phyloP scores from a whole-genome alignment of 1,140 invertebrate species.

The Heliconius hewitsoni region DNA sequence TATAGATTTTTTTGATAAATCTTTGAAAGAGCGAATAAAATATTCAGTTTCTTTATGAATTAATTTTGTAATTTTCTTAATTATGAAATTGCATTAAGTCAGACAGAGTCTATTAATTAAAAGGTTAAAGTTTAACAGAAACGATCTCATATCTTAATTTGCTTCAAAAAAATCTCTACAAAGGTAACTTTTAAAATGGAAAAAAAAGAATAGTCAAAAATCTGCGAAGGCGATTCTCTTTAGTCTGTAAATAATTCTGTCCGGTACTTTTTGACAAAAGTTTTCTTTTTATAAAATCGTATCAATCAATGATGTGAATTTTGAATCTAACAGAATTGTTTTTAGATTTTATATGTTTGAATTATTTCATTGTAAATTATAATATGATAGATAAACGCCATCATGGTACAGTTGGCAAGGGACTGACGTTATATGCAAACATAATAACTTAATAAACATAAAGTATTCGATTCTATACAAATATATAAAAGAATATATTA shows the following conservation, averaged over 20 bases:
- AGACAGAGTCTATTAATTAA: neutral
- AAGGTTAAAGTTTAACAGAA: neutral
- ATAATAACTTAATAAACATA: too few relatives aligned
- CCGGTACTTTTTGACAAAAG: neutral
- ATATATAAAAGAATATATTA: too few relatives aligned
- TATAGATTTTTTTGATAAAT: too few relatives aligned
- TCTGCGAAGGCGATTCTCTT: neutral
- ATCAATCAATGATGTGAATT: neutral
- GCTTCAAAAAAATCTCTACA: neutral
- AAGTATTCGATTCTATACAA: too few relatives aligned
- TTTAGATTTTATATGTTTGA: too few relatives aligned
- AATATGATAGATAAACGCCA: too few relatives aligned
- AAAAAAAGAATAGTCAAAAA: neutral
- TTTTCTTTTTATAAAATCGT: neutral
- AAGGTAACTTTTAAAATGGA: neutral
- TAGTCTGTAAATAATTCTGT: neutral
- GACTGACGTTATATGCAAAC: too few relatives aligned
- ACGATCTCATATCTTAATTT: neutral
- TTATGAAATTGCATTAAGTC: neutral
- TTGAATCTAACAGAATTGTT: too few relatives aligned
- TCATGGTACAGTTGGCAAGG: too few relatives aligned
- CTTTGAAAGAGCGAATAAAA: too few relatives aligned
- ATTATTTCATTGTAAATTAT: neutral
- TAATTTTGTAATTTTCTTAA: too few relatives aligned
- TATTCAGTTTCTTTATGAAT: too few relatives aligned